Conservation (phyloP, 1,140 invertebrate genomes). For the Archegozetes longisetosus region DNA sequence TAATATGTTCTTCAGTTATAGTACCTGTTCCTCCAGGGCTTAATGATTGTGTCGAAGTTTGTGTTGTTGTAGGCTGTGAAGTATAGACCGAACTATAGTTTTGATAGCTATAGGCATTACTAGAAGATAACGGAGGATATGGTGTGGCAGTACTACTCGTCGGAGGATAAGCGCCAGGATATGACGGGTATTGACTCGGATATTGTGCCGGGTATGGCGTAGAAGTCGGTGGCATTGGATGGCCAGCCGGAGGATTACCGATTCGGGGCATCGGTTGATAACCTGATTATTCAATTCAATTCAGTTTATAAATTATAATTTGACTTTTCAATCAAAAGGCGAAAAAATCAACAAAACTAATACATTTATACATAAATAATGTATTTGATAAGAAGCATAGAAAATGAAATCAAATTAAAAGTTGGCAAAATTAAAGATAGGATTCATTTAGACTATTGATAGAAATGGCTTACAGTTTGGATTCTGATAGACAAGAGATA, state of each 20-base stretch:
- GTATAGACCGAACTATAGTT: too few species aligned
- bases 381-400: too few species aligned
- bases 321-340: too few species aligned
- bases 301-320: too few species aligned
- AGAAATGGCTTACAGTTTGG: too few species aligned
- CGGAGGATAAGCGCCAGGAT: constrained; percentile 21
- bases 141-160: constrained; percentile 18
- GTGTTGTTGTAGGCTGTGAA: constrained; percentile 15
- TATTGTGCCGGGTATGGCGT: constrained; percentile 26
- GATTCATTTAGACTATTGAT: too few species aligned
- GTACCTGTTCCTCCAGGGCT: constrained; percentile 39
- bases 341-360: too few species aligned
- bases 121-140: constrained; percentile 28
- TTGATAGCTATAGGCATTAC: constrained; percentile 24
- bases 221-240: constrained; percentile 15
- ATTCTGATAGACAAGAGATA: too few species aligned
- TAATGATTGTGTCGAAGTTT: constrained; percentile 9
- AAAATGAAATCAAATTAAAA: too few species aligned
- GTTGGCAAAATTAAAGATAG: too few species aligned
- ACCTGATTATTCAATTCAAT: too few species aligned
- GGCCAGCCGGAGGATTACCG: neutral
- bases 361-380: too few species aligned
- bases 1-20: constrained; percentile 86
- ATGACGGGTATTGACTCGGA: constrained; percentile 32
- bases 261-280: constrained; percentile 15